These are phyloP conservation scores for Acromyrmex heyeri DNA, from an alignment of 1,140 invertebrate genomes.

Conservation along the genomic window DNA sequence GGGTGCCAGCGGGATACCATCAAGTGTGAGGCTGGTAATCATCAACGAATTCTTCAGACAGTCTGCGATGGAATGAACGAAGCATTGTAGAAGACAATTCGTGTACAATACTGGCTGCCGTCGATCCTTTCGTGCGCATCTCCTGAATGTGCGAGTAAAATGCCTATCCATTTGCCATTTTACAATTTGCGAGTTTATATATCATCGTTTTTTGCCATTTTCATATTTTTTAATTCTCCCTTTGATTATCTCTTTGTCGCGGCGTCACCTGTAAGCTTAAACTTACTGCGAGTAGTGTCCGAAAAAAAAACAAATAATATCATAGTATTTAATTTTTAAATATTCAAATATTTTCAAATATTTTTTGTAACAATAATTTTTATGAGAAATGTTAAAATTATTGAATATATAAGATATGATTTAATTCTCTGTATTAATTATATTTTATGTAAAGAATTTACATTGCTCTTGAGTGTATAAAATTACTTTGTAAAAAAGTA, in stretches of 20 bases:
- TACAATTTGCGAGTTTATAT: slow-evolving; percentile 6
- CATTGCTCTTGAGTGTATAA: not conserved
- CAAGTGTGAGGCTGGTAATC: slow-evolving; percentile 67
- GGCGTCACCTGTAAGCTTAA: slow-evolving; percentile 69
- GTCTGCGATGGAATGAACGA: slow-evolving; percentile 70
- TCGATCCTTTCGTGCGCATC: slow-evolving; percentile 38
- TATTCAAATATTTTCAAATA: slow-evolving; percentile 1
- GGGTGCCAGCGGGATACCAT: slow-evolving; percentile 69
- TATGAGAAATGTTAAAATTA: not conserved
- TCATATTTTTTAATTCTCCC: not conserved
- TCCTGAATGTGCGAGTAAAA: slow-evolving; percentile 60
- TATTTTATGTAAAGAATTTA: not conserved
- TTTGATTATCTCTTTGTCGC: not conserved
- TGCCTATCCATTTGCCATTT: slow-evolving; percentile 45
- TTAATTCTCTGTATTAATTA: not conserved
- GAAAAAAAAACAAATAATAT: not conserved
- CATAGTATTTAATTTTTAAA: slow-evolving; percentile 8
- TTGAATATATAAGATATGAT: not conserved
- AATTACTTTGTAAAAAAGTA: not conserved
- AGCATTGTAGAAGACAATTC: slow-evolving; percentile 71
- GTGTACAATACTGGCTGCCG: slow-evolving; percentile 70
- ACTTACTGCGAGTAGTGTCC: slow-evolving; percentile 67
- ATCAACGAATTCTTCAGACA: slow-evolving; percentile 57
- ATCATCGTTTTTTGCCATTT: not conserved
- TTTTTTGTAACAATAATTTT: not conserved